Conservation (phyloP, 2,888 invertebrate species). For the Aspidiotus destructor region DNA sequence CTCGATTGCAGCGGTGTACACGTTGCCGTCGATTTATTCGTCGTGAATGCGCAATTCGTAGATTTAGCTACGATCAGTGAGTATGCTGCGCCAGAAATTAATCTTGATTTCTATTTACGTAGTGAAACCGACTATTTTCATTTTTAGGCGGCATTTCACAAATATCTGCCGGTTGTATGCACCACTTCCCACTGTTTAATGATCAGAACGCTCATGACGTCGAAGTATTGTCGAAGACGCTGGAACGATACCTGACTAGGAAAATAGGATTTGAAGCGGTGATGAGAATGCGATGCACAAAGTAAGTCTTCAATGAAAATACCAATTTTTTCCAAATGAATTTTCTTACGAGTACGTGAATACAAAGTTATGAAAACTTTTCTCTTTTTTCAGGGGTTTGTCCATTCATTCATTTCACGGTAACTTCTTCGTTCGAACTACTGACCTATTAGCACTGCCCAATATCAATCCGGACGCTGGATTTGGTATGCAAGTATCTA, state of each 20-base stretch:
- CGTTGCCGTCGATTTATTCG: slow-evolving; percentile 88
- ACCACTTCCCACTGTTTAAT: slow-evolving; percentile 84
- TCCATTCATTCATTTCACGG: slow-evolving; percentile 98
- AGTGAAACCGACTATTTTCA: neutral
- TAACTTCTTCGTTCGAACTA: slow-evolving; percentile 97
- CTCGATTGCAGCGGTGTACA: slow-evolving; percentile 95
- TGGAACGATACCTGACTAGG: slow-evolving; percentile 81
- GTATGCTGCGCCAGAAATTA: slow-evolving; percentile 40
- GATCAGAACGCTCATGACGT: slow-evolving; percentile 58
- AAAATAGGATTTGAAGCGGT: slow-evolving; percentile 99
- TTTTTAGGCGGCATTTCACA: slow-evolving; percentile 73
- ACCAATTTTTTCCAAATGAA: neutral
- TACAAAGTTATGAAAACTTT: slow-evolving; percentile 9
- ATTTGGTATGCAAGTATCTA: slow-evolving; percentile 94
- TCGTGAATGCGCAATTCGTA: slow-evolving; percentile 83
- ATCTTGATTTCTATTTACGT: neutral
- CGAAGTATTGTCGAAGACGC: slow-evolving; percentile 62
- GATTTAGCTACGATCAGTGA: slow-evolving; percentile 88
- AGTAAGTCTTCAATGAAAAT: slow-evolving; percentile 45
- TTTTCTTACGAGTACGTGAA: neutral
- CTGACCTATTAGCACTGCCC: slow-evolving; percentile 88
- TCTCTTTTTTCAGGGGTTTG: slow-evolving; percentile 54
- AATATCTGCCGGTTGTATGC: slow-evolving; percentile 87
- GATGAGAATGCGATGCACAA: slow-evolving; percentile 89
- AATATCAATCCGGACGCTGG: slow-evolving; percentile 97